Evolutionary conservation across 1,140 invertebrate species (phyloP).

Genomic region (Rhyzopertha dominica): DNA sequence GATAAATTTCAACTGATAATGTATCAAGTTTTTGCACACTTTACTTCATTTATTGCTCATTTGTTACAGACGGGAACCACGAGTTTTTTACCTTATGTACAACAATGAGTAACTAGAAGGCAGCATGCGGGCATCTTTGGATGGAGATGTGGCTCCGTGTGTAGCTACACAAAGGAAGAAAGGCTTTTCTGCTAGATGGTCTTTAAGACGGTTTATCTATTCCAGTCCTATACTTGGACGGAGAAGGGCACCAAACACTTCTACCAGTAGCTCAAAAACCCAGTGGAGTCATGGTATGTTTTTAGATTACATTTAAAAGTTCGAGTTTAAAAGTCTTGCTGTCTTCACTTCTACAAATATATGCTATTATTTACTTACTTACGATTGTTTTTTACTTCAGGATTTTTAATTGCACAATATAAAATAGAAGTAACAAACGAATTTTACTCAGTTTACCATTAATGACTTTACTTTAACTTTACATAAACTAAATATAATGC

Average conservation of each 20-base stretch:
- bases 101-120: neutral
- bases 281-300: conserved; percentile 20
- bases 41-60: too few species aligned
- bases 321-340: neutral
- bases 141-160: conserved; percentile 31
- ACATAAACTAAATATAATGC: too few species aligned
- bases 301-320: neutral
- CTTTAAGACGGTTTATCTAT: conserved; percentile 36
- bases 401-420: neutral
- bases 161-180: conserved; percentile 37
- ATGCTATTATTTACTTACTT: neutral
- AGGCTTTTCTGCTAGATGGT: conserved; percentile 36
- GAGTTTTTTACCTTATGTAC: neutral
- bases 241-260: conserved; percentile 29
- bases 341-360: neutral
- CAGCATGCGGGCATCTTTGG: conserved; percentile 23
- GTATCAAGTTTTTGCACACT: too few species aligned
- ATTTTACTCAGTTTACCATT: neutral
- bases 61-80: too few species aligned
- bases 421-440: neutral
- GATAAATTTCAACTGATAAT: too few species aligned
- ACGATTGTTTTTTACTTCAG: neutral
- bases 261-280: conserved; percentile 27
- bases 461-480: neutral
- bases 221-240: conserved; percentile 37